Evolutionary conservation across 2,888 invertebrate genomes (phyloP).

Genomic region (Habroteleia sp.): DNA sequence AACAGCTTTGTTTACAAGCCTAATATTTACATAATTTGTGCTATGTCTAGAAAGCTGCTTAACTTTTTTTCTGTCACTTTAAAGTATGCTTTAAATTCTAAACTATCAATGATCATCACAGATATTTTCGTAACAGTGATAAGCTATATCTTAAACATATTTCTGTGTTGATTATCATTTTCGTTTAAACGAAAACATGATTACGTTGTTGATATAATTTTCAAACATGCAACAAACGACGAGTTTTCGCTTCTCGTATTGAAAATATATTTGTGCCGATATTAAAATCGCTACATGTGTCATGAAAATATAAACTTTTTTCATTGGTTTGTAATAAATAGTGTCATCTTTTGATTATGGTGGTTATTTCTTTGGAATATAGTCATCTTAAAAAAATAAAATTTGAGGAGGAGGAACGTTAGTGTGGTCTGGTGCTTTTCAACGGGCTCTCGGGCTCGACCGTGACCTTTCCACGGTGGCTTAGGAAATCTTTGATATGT

Average conservation of each 20-base stretch:
- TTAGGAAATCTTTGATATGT: slow-evolving; percentile 95
- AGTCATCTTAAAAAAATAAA: slow-evolving; percentile 38
- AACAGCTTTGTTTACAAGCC: slow-evolving; percentile 3
- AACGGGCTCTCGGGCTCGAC: slow-evolving; percentile 74
- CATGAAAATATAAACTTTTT: slow-evolving; percentile 60
- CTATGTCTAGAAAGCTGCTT: slow-evolving; percentile 3
- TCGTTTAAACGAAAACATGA: not conserved
- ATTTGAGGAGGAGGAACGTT: slow-evolving; percentile 53
- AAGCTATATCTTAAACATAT: slow-evolving; percentile 27
- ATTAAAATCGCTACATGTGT: slow-evolving; percentile 33
- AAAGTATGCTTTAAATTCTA: slow-evolving; percentile 25
- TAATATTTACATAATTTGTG: slow-evolving; percentile 1
- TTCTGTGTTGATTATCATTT: slow-evolving; percentile 19
- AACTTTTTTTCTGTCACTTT: not conserved
- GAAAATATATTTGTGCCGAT: slow-evolving; percentile 33
- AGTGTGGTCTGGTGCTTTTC: slow-evolving; percentile 78
- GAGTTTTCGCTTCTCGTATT: slow-evolving; percentile 7
- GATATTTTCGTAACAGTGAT: slow-evolving; percentile 49
- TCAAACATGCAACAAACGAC: not conserved
- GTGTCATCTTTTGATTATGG: slow-evolving; percentile 53
- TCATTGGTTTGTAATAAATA: slow-evolving; percentile 45
- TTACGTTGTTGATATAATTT: too few species aligned
- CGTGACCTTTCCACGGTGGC: slow-evolving; percentile 82
- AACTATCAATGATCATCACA: slow-evolving; percentile 46
- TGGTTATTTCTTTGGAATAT: slow-evolving; percentile 53